Base-by-base conservation (phyloP, 2,113 vertebrate genomes). In the Callipepla californica region DNA sequence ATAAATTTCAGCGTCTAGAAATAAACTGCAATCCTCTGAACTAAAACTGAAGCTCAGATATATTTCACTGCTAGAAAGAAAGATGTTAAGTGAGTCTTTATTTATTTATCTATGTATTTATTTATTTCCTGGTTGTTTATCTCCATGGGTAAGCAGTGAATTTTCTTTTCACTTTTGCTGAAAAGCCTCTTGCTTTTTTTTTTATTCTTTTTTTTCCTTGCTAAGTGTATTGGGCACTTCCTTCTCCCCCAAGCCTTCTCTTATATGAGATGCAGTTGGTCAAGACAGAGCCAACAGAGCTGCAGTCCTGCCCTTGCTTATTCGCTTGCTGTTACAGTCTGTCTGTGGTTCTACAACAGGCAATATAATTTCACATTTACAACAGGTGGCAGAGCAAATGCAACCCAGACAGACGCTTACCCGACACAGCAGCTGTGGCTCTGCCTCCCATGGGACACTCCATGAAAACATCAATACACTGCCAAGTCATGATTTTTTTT, bases 311-410 rank as follows among this genome's bases (percentile, higher is more conserved):
- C 9, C n/a, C 30, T 69, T 73, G 62, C 55, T 76, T 75, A 51
- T 89, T 75, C 77, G 21, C 44, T 85, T 77, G 63, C 63, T 80
- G 22, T 66, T 90, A 9, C 92, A 87, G 34, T 34, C 90, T 77
- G 59, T 58, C 19, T 1, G 18, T 53, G 23, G 30, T 84, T 94
- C 53, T 68, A 84, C 86, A 86, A 90, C 14, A 93, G 77, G 80
- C 61, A 86, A 44, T 88, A 48, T n/a, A 65, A 94, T 70, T 93
- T 81, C 66, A 68, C 66, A 48, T 79, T 84, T 57, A 53, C 62
- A 89, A 94, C 92, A 96, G 89, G 95, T 94, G 94, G 83, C 0
- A 1, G 26, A 95, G 58, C 88, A 96, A 94, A 88, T 89, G 95
- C 44, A 73, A 42, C 30, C 69, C 73, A 68, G 74, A 28, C 85